These are phyloP conservation scores for Scrobipalpa costella DNA, from an alignment of 2,888 invertebrate species.

Conservation along the genomic window DNA sequence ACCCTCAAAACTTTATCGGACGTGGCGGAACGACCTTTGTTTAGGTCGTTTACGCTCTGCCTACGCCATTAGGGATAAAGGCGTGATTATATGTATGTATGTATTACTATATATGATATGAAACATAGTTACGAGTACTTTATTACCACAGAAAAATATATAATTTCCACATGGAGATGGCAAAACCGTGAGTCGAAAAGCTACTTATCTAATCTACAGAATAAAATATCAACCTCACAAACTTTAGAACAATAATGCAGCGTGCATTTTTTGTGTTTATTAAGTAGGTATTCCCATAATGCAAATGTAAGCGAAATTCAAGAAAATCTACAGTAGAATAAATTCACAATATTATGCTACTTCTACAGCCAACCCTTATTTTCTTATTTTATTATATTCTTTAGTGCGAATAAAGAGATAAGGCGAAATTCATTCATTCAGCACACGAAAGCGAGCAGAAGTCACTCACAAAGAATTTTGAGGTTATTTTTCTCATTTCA, in stretches of 20 bases:
- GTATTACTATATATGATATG: no score
- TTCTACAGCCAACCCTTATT: constrained; percentile 19
- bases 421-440: constrained; percentile 55
- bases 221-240: no score
- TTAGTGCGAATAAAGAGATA: constrained; percentile 22
- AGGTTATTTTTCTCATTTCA: constrained; percentile 78
- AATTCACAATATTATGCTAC: constrained; percentile 10
- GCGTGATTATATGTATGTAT: no score
- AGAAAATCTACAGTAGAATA: not conserved
- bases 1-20: no score
- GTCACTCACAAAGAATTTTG: constrained; percentile 65
- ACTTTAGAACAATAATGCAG: not conserved
- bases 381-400: constrained; percentile 15
- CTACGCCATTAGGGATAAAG: no score
- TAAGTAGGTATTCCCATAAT: not conserved
- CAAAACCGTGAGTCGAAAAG: no score
- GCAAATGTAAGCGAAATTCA: not conserved
- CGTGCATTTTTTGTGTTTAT: no score
- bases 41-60: no score
- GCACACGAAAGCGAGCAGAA: constrained; percentile 57
- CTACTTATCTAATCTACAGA: not conserved
- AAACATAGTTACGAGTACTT: no score
- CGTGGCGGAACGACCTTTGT: no score
- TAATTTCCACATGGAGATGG: no score
- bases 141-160: no score